Conservation (phyloP, 2,888 invertebrate genomes). For the Temnothorax ravouxi region DNA sequence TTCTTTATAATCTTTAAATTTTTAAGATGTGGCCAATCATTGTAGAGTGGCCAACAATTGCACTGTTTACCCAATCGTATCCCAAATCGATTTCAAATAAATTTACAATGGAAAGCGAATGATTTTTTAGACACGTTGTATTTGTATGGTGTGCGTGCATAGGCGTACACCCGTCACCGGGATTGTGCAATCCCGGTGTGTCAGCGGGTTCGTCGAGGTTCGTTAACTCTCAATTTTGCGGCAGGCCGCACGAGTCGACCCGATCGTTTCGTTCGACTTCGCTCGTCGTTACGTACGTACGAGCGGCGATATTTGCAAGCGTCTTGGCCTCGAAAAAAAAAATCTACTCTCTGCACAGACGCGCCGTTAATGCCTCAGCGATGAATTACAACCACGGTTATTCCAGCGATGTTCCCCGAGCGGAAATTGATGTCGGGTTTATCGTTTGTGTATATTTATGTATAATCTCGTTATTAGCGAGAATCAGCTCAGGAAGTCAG, state of each 20-base stretch:
- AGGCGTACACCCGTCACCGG: slow-evolving; percentile 42
- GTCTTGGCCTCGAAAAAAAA: slow-evolving; percentile 4
- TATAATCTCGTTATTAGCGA: slow-evolving; percentile 18
- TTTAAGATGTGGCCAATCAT: too few relatives aligned
- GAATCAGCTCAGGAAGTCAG: neutral
- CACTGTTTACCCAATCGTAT: neutral
- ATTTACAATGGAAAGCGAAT: neutral
- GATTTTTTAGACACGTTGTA: slow-evolving; percentile 3
- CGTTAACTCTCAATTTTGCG: slow-evolving; percentile 84
- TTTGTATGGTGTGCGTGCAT: slow-evolving; percentile 15
- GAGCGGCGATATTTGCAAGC: slow-evolving; percentile 38
- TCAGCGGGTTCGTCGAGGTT: slow-evolving; percentile 79
- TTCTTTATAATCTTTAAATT: too few relatives aligned
- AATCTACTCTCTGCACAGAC: slow-evolving; percentile 24
- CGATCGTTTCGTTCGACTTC: slow-evolving; percentile 52
- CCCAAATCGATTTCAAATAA: neutral
- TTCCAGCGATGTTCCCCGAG: slow-evolving; percentile 24
- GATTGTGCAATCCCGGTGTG: slow-evolving; percentile 71
- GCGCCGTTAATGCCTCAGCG: slow-evolving; percentile 28
- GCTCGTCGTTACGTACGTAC: slow-evolving; percentile 35
- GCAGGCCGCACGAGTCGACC: slow-evolving; percentile 68
- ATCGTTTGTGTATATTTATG: neutral
- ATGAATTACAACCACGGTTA: slow-evolving; percentile 47
- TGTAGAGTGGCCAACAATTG: too few relatives aligned
- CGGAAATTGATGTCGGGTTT: slow-evolving; percentile 29